These are phyloP conservation scores for Philotrypesis tridentata DNA, from an alignment of 1,140 invertebrate species.

Conservation along the genomic window DNA sequence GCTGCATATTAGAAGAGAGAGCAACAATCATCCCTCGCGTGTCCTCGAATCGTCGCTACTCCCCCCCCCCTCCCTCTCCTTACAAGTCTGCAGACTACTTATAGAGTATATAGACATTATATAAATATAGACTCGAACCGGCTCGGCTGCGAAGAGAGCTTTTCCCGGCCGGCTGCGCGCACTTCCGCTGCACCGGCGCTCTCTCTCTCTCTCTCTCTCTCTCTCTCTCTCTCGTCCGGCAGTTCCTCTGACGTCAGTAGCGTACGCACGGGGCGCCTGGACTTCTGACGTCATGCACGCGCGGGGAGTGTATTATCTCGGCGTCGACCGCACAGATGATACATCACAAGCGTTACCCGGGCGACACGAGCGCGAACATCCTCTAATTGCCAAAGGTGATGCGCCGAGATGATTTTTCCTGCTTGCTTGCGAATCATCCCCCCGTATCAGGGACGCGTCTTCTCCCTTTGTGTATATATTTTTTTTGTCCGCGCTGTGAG, in stretches of 20 bases:
- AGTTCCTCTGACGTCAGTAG: slow-evolving; percentile 23
- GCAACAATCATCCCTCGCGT: background rate
- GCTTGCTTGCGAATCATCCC: too few species aligned
- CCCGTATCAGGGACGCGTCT: background rate
- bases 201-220: too few species aligned
- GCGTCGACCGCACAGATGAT: background rate
- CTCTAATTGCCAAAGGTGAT: background rate
- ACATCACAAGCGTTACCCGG: background rate
- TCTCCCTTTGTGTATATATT: too few species aligned
- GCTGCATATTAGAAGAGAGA: background rate
- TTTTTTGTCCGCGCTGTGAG: too few species aligned
- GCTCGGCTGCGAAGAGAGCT: background rate
- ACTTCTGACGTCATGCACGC: slow-evolving; percentile 3
- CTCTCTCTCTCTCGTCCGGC: background rate
- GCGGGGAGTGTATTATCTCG: background rate
- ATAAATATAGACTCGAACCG: background rate
- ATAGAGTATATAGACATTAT: too few species aligned
- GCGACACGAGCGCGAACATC: background rate
- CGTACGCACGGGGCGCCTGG: slow-evolving; percentile 17
- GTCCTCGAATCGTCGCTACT: background rate
- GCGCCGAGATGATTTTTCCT: too few species aligned
- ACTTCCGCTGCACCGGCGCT: slow-evolving; percentile 23
- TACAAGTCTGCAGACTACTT: background rate
- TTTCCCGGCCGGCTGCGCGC: slow-evolving; percentile 25
- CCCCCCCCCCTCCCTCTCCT: too few species aligned